Conservation (phyloP, 2,113 vertebrate genomes). For the Arvicanthis niloticus region DNA sequence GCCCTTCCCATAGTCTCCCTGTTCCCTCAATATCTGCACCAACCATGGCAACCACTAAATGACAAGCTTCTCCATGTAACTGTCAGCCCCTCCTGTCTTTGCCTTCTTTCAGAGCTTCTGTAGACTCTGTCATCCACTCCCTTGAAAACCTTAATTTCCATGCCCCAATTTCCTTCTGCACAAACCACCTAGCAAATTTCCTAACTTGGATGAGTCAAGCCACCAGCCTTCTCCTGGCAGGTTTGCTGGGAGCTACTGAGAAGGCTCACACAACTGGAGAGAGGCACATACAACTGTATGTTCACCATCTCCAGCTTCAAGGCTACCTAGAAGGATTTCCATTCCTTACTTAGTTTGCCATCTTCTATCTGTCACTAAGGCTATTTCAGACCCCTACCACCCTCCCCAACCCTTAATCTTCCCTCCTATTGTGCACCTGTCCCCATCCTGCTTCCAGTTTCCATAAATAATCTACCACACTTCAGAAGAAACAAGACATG, state of each 20-base stretch:
- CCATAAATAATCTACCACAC: slow-evolving; percentile 1
- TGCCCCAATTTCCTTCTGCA: slow-evolving; percentile 52
- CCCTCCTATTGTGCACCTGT: neutral
- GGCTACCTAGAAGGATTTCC: neutral
- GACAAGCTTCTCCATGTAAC: neutral
- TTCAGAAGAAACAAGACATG: slow-evolving; percentile 35
- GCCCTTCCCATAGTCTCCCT: neutral
- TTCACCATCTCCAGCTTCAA: neutral
- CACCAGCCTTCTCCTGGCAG: slow-evolving; percentile 49
- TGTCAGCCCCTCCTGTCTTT: neutral
- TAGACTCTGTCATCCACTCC: slow-evolving; percentile 33
- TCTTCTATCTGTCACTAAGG: slow-evolving; percentile 10
- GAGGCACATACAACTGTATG: neutral
- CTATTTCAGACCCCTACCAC: neutral
- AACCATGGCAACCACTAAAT: neutral
- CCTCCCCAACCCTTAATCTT: slow-evolving; percentile 43
- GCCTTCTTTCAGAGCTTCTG: neutral
- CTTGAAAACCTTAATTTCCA: slow-evolving; percentile 52
- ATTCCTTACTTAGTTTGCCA: neutral
- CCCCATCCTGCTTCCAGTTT: slow-evolving; percentile 26
- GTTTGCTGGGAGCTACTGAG: neutral
- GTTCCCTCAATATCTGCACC: neutral
- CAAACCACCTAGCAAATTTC: slow-evolving; percentile 49
- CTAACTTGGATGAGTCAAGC: slow-evolving; percentile 58
- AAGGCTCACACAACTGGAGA: neutral